phyloP scores from a whole-genome alignment of 2,113 vertebrate genomes.

The Oryzias woworae region DNA sequence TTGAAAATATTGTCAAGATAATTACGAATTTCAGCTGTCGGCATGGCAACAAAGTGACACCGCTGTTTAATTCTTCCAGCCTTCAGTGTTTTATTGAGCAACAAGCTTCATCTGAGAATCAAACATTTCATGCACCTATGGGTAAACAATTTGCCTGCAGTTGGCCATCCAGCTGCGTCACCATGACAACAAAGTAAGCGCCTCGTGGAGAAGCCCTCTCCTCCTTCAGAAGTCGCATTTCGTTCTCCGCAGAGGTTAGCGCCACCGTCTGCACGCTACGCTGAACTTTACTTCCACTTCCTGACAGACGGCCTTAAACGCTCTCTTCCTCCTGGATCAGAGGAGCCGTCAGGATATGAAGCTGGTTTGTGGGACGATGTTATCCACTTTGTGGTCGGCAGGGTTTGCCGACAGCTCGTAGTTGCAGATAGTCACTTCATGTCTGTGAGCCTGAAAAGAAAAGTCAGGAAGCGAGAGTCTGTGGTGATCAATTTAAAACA shows the following conservation, averaged over 20 bases:
- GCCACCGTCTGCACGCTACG: slow-evolving; percentile 9
- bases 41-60: not conserved
- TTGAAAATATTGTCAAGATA: not conserved
- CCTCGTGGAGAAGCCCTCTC: slow-evolving; percentile 26
- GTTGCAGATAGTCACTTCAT: slow-evolving; percentile 96
- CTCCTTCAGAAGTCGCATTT: slow-evolving; percentile 24
- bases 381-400: slow-evolving; percentile 89
- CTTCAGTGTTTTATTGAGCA: slow-evolving; percentile 32
- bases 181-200: slow-evolving; percentile 42
- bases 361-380: slow-evolving; percentile 87
- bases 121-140: slow-evolving; percentile 49
- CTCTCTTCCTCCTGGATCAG: not conserved
- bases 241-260: slow-evolving; percentile 13
- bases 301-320: slow-evolving; percentile 19
- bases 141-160: slow-evolving; percentile 23
- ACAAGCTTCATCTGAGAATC: slow-evolving; percentile 17
- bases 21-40: not conserved
- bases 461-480: not conserved
- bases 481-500: too few relatives aligned
- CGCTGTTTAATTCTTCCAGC: not conserved
- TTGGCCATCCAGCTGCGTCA: slow-evolving; percentile 48
- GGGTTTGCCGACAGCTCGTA: slow-evolving; percentile 94
- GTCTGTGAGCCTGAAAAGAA: slow-evolving; percentile 83
- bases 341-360: slow-evolving; percentile 85
- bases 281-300: slow-evolving; percentile 25